These are phyloP conservation scores for Parnassius smintheus DNA, from an alignment of 2,888 invertebrate species.

Conservation along the genomic window DNA sequence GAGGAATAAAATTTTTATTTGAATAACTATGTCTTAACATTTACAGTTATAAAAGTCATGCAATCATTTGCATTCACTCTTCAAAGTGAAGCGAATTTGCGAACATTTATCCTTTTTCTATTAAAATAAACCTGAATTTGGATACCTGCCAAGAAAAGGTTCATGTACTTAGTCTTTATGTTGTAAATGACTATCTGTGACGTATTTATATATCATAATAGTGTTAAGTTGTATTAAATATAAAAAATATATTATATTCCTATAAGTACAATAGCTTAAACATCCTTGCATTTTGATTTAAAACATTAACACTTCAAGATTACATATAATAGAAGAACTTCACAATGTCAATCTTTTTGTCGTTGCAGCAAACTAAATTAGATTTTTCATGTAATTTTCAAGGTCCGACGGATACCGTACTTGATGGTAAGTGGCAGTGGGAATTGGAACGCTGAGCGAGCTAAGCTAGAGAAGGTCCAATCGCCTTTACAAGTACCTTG, in stretches of 20 bases:
- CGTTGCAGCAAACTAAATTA: conserved; percentile 1
- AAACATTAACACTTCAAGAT: too few species aligned
- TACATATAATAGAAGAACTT: too few species aligned
- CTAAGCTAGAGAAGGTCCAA: background rate
- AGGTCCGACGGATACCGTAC: conserved; percentile 1
- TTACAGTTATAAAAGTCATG: background rate
- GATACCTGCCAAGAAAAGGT: conserved; percentile 17
- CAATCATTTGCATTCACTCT: conserved; percentile 6
- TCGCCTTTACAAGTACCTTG: background rate
- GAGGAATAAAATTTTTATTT: conserved; percentile 1
- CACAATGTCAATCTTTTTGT: background rate
- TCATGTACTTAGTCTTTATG: too few species aligned
- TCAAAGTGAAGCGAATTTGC: background rate
- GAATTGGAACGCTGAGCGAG: conserved; percentile 11
- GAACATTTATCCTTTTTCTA: background rate
- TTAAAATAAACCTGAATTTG: conserved; percentile 17
- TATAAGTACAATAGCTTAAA: too few species aligned
- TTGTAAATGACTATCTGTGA: too few species aligned
- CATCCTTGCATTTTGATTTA: too few species aligned
- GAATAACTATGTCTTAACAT: conserved; percentile 8
- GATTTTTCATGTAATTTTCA: conserved; percentile 14
- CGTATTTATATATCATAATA: too few species aligned
- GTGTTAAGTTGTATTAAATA: too few species aligned
- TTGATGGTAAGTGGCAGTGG: conserved; percentile 7
- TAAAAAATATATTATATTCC: too few species aligned